Conservation (phyloP, 2,888 invertebrate genomes). For the Rhamphomyia laevipes region DNA sequence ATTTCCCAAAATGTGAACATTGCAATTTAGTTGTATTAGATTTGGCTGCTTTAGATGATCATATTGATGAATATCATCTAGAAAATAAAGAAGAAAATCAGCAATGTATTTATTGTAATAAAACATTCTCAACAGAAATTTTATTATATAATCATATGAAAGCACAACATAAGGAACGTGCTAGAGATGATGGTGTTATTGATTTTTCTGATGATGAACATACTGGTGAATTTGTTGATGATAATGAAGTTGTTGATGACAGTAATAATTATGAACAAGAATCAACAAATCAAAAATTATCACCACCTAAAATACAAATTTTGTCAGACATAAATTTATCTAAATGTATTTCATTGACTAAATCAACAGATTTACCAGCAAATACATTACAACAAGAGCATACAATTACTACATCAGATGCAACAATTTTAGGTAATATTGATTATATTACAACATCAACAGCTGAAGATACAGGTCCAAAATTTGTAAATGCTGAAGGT, state of each 20-base stretch:
- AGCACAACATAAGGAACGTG: conserved; percentile 50
- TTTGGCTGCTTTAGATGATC: conserved; percentile 55
- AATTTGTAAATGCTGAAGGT: conserved; percentile 42
- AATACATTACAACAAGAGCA: not conserved
- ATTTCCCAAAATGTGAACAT: conserved; percentile 66
- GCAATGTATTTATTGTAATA: conserved; percentile 63
- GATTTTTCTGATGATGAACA: conserved; percentile 42
- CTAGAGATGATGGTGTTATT: conserved; percentile 52
- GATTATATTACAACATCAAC: not conserved
- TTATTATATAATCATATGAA: conserved; percentile 62
- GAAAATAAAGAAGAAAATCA: conserved; percentile 36
- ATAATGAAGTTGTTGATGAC: conserved; percentile 17
- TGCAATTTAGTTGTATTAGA: conserved; percentile 69
- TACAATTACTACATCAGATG: conserved; percentile 38
- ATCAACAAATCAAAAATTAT: not conserved
- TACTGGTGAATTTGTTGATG: conserved; percentile 17
- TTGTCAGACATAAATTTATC: conserved; percentile 36
- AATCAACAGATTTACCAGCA: conserved; percentile 12
- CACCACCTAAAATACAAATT: conserved; percentile 41
- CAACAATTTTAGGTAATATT: conserved; percentile 37
- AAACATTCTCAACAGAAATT: conserved; percentile 54
- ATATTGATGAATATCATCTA: conserved; percentile 45
- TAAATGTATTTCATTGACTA: conserved; percentile 21
- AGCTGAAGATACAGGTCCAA: conserved; percentile 23
- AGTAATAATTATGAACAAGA: conserved; percentile 21